Percentiles rank a stretch among this genome's conserved stretches.
Evolutionary conservation across 2,113 vertebrate genomes (phyloP).

Genomic region (Pristiophorus japonicus): DNA sequence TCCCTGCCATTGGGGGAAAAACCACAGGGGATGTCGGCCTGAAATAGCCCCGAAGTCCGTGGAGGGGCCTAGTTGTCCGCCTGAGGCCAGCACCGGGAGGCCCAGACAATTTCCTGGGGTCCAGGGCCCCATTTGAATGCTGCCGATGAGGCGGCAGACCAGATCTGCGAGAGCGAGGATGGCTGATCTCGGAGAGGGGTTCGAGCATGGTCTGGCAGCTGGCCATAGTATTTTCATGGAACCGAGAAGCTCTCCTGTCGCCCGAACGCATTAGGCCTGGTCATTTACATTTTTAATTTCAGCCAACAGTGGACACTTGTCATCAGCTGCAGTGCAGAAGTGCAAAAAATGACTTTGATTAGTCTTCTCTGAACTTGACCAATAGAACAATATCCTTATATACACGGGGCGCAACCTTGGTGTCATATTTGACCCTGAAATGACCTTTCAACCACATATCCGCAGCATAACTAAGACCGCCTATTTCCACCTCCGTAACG

Average conservation of each 20-base stretch:
- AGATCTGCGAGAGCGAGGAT: not conserved
- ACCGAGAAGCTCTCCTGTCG: not conserved
- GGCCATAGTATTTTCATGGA: not conserved
- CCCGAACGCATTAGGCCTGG: not conserved
- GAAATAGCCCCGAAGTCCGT: too few species aligned
- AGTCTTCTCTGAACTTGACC: not conserved
- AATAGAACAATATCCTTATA: not conserved
- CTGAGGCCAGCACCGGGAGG: not conserved
- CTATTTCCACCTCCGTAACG: too few species aligned
- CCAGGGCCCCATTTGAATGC: not conserved
- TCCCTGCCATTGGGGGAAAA: not conserved
- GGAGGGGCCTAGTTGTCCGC: not conserved
- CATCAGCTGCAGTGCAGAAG: not conserved
- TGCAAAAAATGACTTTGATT: not conserved
- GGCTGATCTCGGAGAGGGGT: not conserved
- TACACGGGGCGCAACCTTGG: too few species aligned
- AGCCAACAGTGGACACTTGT: not conserved
- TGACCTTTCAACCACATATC: too few species aligned
- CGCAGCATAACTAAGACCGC: too few species aligned
- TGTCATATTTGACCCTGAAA: too few species aligned
- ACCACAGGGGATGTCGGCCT: not conserved
- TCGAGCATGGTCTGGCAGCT: not conserved
- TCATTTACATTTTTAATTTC: not conserved
- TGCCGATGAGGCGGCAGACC: not conserved
- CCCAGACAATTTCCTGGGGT: not conserved